Conservation (phyloP, 2,113 vertebrate genomes). For the Tragelaphus scriptus region DNA sequence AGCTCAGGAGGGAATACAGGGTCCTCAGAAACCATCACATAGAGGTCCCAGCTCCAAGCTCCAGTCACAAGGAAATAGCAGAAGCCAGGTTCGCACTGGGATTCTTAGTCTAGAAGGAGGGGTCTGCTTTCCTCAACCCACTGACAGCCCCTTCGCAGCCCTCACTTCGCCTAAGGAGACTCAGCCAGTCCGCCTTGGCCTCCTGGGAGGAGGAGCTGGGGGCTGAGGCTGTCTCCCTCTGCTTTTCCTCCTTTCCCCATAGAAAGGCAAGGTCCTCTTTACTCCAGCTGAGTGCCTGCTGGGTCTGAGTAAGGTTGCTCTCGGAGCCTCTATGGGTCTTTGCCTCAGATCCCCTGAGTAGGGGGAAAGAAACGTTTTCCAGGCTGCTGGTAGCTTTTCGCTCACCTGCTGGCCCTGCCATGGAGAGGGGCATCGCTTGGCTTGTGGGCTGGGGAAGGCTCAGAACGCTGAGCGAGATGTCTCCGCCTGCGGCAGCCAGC, state of each 20-base stretch:
- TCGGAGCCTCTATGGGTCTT: neutral
- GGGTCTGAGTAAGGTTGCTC: neutral
- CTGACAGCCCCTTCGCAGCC: neutral
- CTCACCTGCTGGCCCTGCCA: neutral
- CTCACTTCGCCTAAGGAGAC: neutral
- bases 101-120: neutral
- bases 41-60: neutral
- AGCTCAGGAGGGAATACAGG: neutral
- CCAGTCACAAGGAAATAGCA: neutral
- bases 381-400: neutral
- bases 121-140: neutral
- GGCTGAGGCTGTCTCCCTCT: neutral
- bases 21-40: neutral
- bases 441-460: neutral
- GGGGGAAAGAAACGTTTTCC: neutral
- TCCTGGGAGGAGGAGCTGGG: neutral
- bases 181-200: neutral
- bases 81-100: neutral
- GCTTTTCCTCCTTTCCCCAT: neutral
- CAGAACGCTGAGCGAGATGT: neutral
- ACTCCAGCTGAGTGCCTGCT: neutral
- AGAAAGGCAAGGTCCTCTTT: neutral
- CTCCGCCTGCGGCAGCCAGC: neutral
- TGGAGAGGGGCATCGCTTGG: neutral
- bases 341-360: neutral